These are phyloP conservation scores for Pterocles orientalis DNA, from an alignment of 2,113 vertebrate genomes.

Conservation along the genomic window DNA sequence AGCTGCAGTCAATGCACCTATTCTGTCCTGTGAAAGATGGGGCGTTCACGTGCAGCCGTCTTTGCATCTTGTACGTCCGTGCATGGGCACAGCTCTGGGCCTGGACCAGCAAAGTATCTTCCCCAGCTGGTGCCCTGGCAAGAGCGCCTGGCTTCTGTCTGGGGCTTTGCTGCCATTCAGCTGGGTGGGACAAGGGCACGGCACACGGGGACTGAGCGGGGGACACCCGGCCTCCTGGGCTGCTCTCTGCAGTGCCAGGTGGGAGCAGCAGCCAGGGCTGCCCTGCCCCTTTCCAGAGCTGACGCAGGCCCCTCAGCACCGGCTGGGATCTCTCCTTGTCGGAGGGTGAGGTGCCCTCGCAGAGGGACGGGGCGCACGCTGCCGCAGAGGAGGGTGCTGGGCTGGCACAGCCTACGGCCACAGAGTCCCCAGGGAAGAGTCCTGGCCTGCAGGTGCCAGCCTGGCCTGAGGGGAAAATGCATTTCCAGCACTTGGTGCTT, in stretches of 20 bases:
- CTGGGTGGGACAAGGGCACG: not conserved
- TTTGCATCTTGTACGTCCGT: not conserved
- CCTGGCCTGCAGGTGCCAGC: not conserved
- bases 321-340: not conserved
- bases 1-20: not conserved
- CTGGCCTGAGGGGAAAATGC: not conserved
- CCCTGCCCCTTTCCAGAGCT: not conserved
- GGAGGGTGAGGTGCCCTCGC: not conserved
- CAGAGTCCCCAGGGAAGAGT: not conserved
- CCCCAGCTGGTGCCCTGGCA: not conserved
- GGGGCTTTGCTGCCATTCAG: not conserved
- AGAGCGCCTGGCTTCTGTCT: not conserved
- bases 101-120: not conserved
- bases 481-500: not conserved
- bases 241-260: not conserved
- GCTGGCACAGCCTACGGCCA: not conserved
- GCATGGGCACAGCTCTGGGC: not conserved
- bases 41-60: not conserved
- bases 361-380: not conserved
- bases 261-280: not conserved
- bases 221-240: not conserved
- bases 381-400: not conserved
- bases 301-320: fast-evolving
- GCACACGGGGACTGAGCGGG: not conserved
- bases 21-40: not conserved